Conservation (phyloP, 2,797 vertebrate species). For the Neosilurus mollespiculum region DNA sequence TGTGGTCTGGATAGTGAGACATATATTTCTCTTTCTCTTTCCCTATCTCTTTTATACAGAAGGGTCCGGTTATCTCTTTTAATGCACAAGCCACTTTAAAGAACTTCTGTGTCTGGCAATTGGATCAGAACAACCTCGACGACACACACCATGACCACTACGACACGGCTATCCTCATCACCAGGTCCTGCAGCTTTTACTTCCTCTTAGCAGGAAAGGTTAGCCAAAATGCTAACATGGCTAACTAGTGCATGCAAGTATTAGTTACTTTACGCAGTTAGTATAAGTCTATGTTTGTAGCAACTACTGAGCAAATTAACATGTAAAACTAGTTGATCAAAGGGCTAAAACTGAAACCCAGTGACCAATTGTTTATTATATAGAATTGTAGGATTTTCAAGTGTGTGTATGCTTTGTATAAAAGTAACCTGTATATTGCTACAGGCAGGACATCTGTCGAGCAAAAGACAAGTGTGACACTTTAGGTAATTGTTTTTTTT, state of each 20-base stretch:
- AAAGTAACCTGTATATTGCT: constrained; percentile 38
- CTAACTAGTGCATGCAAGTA: not conserved
- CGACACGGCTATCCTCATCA: constrained; percentile 94
- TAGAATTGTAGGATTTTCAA: not conserved
- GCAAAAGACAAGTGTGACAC: constrained; percentile 97
- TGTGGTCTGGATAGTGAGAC: not conserved
- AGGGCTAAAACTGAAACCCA: not conserved
- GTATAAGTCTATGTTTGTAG: too few species aligned
- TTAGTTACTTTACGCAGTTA: not conserved
- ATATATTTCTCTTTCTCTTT: not conserved
- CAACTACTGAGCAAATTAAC: not conserved
- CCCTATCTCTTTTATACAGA: constrained; percentile 67
- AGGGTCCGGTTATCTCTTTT: constrained; percentile 91
- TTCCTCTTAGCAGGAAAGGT: constrained; percentile 13
- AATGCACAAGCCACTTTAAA: constrained; percentile 97
- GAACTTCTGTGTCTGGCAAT: constrained; percentile 99
- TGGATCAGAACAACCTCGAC: constrained; percentile 85
- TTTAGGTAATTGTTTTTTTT: constrained; percentile 78
- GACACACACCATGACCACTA: constrained; percentile 88
- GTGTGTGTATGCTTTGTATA: not conserved
- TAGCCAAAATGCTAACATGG: constrained; percentile 12
- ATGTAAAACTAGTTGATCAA: not conserved
- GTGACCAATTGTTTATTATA: not conserved
- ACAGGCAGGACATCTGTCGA: constrained; percentile 97
- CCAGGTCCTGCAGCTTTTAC: constrained; percentile 75